Evolutionary conservation across 2,113 vertebrate species (phyloP), one percentile per base, ranked within the genome.

Genomic region (Sinocyclocheilus grahami): DNA sequence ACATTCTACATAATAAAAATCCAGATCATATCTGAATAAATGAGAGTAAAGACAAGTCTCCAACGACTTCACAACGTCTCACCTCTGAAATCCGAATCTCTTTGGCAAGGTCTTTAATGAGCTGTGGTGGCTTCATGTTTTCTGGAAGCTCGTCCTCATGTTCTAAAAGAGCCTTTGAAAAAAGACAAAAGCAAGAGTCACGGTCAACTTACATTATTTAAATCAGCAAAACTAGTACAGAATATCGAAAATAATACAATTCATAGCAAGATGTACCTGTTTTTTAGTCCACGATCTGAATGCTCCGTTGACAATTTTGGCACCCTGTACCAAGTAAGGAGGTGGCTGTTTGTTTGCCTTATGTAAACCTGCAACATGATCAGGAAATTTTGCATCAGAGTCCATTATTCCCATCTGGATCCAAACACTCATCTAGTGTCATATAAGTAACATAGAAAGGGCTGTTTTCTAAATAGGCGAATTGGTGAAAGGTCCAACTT

Each of bases 201-300:
- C 11, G 12, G 22, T 62, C 55, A 42, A 62, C 8, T 63, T 27
- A 63, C 58, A 12, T 78, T 2, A 79, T 79, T 79, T 39, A 39
- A 79, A 60, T 60, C 51, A 78, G 4, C 55, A 30, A 78, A 78
- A 37, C 51, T 20, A 55, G 16, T 55, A 78, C 8, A 78, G 27
- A 12, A 20, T 30, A 53, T 33, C 0, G 4, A 12, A 55, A 55
- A 55, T 42, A 37, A 58, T 12, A 24, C 1, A 58, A 20, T 60
- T 33, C n/a, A 3, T 27, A 13, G 24, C 14, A 18, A 51, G 11
- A 55, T 74, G 30, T 93, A 99, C 98, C 96, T 99, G 97, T 92
- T 99, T 99, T 92, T 97, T 99, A 58, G 98, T 99, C 98, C 98
- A 99, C 3, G 97, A 96, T 92, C 98, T 96, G 92, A 99, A 99